Evolutionary conservation across 1,140 invertebrate species (phyloP), one percentile per base, ranked within the genome.

Genomic region (Camponotus pennsylvanicus): DNA sequence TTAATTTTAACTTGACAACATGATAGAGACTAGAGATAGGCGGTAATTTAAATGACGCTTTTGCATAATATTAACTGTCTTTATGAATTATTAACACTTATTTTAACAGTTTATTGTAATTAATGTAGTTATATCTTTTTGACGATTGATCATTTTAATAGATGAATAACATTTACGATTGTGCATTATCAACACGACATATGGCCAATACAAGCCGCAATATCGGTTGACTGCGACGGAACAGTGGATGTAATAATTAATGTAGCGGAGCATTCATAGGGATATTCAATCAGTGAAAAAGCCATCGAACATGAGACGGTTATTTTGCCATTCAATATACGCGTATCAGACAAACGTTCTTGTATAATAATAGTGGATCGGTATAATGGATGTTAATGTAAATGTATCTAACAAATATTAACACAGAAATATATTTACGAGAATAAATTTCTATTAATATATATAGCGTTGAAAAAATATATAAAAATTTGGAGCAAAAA

Each of bases 241-340:
- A 27, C 63, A 79, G 52, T 79, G 76, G 63, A 45, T 37, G 73
- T 76, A 34, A 64, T 69, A 79, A 69, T 69, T 67, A 79, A 79
- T 37, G 77, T 21, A 55, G 34, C 45, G 77, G 21, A 79, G 52
- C 61, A 13, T 79, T 79, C 49, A 79, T 69, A n/a, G 45, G 67
- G 66, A 67, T 79, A 79, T 69, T 64, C 77, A 79, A 69, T 79
- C 45, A 52, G 63, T 55, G 45, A 52, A 67, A 79, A 69, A 79
- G 77, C 63, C 13, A 21, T 69, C 13, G 4, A 52, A 18, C 3
- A 21, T n/a, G 77, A 18, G n/a, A 55, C 34, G 1, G n/a, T 52
- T 67, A 32, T 40, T 52, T 55, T 79, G n/a, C 7, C 13, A 7
- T 3, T 32, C 27, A 27, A 55, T 45, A 11, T 32, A 5, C 5